Percentiles rank a stretch among this genome's conserved stretches.
phyloP scores from a whole-genome alignment of 2,888 invertebrate species.

The Callyntrura guangdongensis region DNA sequence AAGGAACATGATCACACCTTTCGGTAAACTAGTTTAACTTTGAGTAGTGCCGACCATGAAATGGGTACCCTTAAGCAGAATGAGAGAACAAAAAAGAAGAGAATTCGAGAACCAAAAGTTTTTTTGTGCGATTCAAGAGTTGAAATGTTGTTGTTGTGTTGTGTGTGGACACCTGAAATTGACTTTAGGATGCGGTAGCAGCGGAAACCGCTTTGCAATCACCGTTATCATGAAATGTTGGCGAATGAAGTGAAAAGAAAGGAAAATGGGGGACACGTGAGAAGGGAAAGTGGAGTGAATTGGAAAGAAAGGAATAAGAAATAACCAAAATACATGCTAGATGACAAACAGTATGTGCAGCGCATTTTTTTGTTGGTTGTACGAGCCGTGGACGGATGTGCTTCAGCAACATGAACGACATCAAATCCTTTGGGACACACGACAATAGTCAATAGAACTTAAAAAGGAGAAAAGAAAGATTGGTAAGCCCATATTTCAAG shows the following conservation, averaged over 20 bases:
- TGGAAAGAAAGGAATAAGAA: background rate
- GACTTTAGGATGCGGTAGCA: constrained; percentile 51
- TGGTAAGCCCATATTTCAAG: constrained; percentile 42
- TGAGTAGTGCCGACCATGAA: constrained; percentile 24
- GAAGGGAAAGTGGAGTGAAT: constrained; percentile 29
- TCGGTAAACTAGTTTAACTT: constrained; percentile 26
- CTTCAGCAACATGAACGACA: constrained; percentile 18
- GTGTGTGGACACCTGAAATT: constrained; percentile 66
- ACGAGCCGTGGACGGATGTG: constrained; percentile 1
- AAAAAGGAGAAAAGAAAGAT: constrained; percentile 53
- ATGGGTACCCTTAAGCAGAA: constrained; percentile 3
- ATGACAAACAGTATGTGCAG: constrained; percentile 13
- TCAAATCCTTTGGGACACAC: constrained; percentile 58
- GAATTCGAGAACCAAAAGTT: constrained; percentile 12
- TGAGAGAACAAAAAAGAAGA: constrained; percentile 20
- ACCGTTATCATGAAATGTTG: constrained; percentile 58
- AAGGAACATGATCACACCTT: constrained; percentile 40
- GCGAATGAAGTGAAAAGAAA: constrained; percentile 15
- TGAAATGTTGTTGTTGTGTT: constrained; percentile 32
- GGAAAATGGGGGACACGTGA: no score
- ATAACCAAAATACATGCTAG: background rate
- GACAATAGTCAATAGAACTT: constrained; percentile 60
- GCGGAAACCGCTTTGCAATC: constrained; percentile 51
- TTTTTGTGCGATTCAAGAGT: constrained; percentile 17
- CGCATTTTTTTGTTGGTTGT: background rate